These are phyloP conservation scores for Nasonia oneida DNA, from an alignment of 2,888 invertebrate species.

Conservation along the genomic window DNA sequence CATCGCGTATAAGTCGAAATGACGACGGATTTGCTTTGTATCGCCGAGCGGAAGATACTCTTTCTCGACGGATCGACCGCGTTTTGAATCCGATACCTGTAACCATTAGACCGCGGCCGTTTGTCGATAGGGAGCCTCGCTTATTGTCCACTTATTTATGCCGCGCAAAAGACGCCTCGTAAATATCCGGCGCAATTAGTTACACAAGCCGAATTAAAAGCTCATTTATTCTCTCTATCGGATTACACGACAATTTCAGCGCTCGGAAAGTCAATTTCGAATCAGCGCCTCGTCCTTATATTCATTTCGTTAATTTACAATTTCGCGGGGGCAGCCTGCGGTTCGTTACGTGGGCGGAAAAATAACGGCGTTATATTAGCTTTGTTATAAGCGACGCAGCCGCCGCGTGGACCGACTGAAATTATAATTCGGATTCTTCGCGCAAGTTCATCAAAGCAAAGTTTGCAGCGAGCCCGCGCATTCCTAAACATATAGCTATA, in stretches of 20 bases:
- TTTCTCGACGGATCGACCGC: not conserved
- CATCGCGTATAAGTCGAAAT: not conserved
- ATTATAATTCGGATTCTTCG: conserved; percentile 32
- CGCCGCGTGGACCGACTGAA: not conserved
- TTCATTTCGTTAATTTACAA: too few relatives aligned
- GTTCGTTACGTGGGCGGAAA: too few relatives aligned
- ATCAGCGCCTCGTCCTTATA: too few relatives aligned
- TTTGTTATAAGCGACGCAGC: not conserved
- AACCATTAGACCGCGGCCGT: conserved; percentile 14
- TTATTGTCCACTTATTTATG: not conserved
- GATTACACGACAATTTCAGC: too few relatives aligned
- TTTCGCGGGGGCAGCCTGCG: too few relatives aligned
- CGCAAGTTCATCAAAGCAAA: conserved; percentile 44
- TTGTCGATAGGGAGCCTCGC: not conserved
- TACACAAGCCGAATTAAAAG: not conserved
- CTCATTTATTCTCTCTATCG: not conserved
- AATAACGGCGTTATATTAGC: not conserved
- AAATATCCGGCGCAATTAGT: not conserved
- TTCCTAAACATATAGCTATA: not conserved
- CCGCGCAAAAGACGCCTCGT: not conserved
- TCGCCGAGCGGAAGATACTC: not conserved
- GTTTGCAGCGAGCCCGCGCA: not conserved
- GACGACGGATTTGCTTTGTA: not conserved
- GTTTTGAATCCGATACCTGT: not conserved
- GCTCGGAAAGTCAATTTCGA: too few relatives aligned